Evolutionary conservation across 2,797 vertebrate species (phyloP).

Genomic region (Furcifer pardalis): DNA sequence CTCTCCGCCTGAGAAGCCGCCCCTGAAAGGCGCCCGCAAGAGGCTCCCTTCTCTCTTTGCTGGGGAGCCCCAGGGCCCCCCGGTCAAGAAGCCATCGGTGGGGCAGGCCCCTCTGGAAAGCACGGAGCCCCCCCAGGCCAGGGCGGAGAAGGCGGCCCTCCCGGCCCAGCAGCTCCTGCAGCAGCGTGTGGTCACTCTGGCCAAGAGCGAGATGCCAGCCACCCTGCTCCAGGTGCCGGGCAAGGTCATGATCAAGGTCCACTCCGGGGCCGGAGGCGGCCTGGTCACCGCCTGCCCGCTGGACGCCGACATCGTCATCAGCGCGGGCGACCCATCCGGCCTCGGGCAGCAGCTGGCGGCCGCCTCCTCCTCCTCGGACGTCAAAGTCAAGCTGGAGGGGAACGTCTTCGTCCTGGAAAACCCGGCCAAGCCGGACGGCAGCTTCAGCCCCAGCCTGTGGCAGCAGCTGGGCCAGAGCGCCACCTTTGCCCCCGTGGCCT

Average conservation of each 20-base stretch:
- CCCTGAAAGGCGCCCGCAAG: constrained; percentile 89
- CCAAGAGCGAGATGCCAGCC: constrained; percentile 82
- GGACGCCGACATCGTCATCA: constrained; percentile 72
- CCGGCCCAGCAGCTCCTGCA: no score
- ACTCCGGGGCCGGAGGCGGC: constrained; percentile 70
- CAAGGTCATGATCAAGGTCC: constrained; percentile 78
- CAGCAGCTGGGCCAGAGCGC: constrained; percentile 82
- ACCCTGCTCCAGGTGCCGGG: constrained; percentile 73
- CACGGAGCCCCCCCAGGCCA: constrained; percentile 73
- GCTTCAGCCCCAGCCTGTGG: constrained; percentile 81
- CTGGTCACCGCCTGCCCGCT: constrained; percentile 72
- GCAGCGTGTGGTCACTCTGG: constrained; percentile 73
- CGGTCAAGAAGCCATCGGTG: constrained; percentile 88
- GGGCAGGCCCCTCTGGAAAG: constrained; percentile 77
- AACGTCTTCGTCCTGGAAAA: constrained; percentile 82
- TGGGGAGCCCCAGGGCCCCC: constrained; percentile 84
- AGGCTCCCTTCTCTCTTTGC: constrained; percentile 83
- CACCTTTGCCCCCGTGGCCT: constrained; percentile 74
- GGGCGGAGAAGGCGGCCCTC: constrained; percentile 69
- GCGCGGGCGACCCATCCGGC: constrained; percentile 69
- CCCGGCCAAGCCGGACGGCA: constrained; percentile 77
- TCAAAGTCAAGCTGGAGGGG: constrained; percentile 83
- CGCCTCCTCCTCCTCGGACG: constrained; percentile 78
- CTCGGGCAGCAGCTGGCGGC: constrained; percentile 80
- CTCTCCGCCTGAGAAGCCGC: constrained; percentile 81